Percentiles rank a stretch among this genome's conserved stretches.
phyloP scores from a whole-genome alignment of 2,888 invertebrate species.

The Drosophila stalkeri region DNA sequence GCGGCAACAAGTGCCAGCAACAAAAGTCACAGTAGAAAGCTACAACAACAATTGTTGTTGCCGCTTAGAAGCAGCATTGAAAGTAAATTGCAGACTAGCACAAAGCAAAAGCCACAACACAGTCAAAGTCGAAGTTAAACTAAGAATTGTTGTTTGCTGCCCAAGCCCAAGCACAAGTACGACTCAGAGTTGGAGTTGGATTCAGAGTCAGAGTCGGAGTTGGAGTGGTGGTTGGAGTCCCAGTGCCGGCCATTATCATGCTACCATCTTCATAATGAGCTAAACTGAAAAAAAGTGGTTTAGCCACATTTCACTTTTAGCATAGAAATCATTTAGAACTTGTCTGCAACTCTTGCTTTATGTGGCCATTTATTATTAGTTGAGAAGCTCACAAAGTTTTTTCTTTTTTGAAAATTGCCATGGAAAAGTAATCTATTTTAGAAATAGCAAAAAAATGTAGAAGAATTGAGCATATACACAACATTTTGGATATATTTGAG shows the following conservation, averaged over 20 bases:
- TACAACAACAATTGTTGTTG: conserved; percentile 39
- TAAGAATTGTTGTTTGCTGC: conserved; percentile 5
- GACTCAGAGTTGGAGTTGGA: not conserved
- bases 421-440: conserved; percentile 2
- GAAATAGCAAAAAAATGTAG: not conserved
- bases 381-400: conserved; percentile 30
- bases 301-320: conserved; percentile 79
- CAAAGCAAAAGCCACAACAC: conserved; percentile 33
- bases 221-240: not conserved
- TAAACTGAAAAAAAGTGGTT: conserved; percentile 69
- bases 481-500: not conserved
- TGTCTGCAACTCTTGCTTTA: conserved; percentile 59
- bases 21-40: conserved; percentile 68
- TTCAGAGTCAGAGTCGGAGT: not conserved
- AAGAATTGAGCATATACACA: not conserved
- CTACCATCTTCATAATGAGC: conserved; percentile 48
- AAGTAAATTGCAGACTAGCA: conserved; percentile 70
- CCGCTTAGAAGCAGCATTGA: conserved; percentile 67
- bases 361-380: conserved; percentile 38
- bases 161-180: not conserved
- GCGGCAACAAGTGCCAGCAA: conserved; percentile 57
- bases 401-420: not conserved
- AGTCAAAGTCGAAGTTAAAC: conserved; percentile 1
- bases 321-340: conserved; percentile 79
- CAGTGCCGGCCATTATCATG: conserved; percentile 31